Base-by-base conservation (phyloP, 2,888 invertebrate species). In the Hypomecis punctinalis region DNA sequence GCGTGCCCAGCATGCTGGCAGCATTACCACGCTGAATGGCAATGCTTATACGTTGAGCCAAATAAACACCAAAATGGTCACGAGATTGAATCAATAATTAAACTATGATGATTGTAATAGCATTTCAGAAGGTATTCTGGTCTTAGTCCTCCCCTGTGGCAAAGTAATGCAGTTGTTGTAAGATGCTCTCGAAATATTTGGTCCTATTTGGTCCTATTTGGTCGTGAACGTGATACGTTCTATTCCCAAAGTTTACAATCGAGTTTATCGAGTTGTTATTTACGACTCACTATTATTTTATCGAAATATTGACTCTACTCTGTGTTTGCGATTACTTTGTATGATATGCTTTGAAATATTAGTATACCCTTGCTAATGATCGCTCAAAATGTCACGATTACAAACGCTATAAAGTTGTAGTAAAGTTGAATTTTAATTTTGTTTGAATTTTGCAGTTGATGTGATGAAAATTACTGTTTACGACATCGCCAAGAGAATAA, bases 191-290 rank as follows among this genome's bases (percentile, higher is more conserved):
- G 46, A 54, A 58, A 59, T 63, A 59, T 63, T 52, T 49, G 63
- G 49, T 59, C 49, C 45, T 58, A 63, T 58, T 63, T 49, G 58
- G 48, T 58, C 43, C 45, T 58, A 63, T 58, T 63, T 49, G 58
- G 48, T 58, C 43, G 42, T 10, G 58, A 63, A 54, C 63, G 63
- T 58, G 58, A 54, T 47, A 54, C 48, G 42, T 51, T 57, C 11
- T 10, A 47, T 42, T 54, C 13, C 49, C 49, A 63, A 58, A 59
- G 54, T 63, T 58, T 59, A 54, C 54, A 48, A 58, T 58, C 42
- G 37, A 42, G 43, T 39, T 33, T 43, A 58, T 58, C 42, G 37
- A 42, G 43, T 39, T 33, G 47, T 39, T 47, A 40, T 56, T 47
- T 56, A 56, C 46, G 45, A 13, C 43, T 51, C 9, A 11, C 37